Conservation (phyloP, 2,888 invertebrate species). For the Netelia virgata region DNA sequence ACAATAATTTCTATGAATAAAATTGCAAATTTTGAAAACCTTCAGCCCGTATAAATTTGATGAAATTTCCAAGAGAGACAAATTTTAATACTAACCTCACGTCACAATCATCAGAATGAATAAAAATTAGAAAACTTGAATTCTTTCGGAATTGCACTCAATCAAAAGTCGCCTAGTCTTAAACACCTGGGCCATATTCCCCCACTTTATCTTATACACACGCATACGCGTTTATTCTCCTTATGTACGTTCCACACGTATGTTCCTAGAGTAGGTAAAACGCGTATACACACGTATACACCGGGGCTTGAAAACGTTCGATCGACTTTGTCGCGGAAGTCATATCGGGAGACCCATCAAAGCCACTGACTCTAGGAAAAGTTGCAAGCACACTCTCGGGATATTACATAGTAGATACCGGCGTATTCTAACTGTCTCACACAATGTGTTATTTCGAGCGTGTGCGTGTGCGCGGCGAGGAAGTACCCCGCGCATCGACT, state of each 20-base stretch:
- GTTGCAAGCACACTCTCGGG: constrained; percentile 52
- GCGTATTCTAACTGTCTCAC: constrained; percentile 64
- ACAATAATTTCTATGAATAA: no score
- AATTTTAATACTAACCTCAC: no score
- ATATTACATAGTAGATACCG: constrained; percentile 41
- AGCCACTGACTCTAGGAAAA: constrained; percentile 50
- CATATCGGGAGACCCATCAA: constrained; percentile 45
- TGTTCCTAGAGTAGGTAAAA: background rate
- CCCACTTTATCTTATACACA: no score
- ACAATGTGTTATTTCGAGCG: constrained; percentile 43
- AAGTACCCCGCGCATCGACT: constrained; percentile 60
- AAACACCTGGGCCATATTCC: no score
- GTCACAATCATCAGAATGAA: no score
- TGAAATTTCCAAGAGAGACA: no score
- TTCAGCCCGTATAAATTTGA: no score
- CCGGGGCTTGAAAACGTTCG: constrained; percentile 50
- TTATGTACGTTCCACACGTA: background rate
- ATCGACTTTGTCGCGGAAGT: constrained; percentile 68
- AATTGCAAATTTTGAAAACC: no score
- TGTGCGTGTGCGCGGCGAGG: constrained; percentile 54
- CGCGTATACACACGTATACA: constrained; percentile 20
- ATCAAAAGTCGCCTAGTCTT: no score
- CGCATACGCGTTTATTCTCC: no score
- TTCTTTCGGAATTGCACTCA: no score
- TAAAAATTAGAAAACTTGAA: no score